These are phyloP conservation scores for Proteles cristata DNA, from an alignment of 2,113 vertebrate genomes.

Conservation along the genomic window DNA sequence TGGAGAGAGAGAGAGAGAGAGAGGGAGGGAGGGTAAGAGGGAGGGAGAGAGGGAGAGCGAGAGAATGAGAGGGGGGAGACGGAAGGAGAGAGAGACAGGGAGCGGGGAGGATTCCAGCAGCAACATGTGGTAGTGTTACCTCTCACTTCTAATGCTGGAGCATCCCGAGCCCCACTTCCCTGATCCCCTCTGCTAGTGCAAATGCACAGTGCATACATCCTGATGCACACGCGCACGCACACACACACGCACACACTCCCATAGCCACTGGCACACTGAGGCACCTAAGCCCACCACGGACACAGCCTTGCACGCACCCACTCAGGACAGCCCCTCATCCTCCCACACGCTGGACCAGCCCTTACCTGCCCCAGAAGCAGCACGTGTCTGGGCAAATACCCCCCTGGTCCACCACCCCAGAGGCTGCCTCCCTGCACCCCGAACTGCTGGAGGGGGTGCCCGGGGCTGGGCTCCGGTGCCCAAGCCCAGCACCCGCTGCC, in stretches of 20 bases:
- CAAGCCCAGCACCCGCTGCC: neutral
- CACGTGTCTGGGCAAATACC: conserved; percentile 14
- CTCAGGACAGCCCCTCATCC: neutral
- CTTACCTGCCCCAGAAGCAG: conserved; percentile 79
- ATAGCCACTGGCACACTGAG: neutral
- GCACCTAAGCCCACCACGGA: accelerated
- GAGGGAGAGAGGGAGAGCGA: neutral
- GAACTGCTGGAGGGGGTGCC: neutral
- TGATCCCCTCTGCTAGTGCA: neutral
- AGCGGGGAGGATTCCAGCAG: neutral
- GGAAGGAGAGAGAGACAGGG: neutral
- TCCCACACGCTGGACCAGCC: neutral
- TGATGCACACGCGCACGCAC: neutral
- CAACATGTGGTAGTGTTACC: conserved; percentile 80
- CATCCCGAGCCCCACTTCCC: neutral
- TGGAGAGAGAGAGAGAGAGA: too few relatives aligned
- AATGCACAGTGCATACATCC: neutral
- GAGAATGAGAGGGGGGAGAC: neutral
- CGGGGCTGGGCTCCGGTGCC: neutral
- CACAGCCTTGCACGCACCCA: neutral
- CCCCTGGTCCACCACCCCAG: neutral
- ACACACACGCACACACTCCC: neutral
- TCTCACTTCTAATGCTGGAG: neutral
- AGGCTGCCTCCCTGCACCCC: neutral
- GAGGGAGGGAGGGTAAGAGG: too few relatives aligned